These are phyloP conservation scores for Rhinichthys osculus DNA, from an alignment of 2,797 vertebrate species.

Conservation along the genomic window DNA sequence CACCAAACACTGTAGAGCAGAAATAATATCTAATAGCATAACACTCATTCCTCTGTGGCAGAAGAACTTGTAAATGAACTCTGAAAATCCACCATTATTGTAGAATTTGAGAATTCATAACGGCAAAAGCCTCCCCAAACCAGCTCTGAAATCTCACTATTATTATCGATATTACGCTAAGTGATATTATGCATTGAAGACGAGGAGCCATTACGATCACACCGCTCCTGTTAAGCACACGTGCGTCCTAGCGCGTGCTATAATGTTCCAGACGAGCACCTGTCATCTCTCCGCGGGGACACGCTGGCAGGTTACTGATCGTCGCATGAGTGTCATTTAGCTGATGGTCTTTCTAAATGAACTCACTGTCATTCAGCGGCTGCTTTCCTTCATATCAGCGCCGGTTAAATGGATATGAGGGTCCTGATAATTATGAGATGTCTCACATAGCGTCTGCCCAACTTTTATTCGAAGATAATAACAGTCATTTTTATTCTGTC, in stretches of 20 bases:
- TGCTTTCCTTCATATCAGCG: conserved; percentile 83
- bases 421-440: conserved; percentile 83
- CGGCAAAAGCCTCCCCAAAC: neutral
- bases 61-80: conserved; percentile 21
- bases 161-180: conserved; percentile 23
- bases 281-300: conserved; percentile 76
- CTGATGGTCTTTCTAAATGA: conserved; percentile 76
- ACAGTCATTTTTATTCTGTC: conserved; percentile 83
- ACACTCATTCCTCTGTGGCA: conserved; percentile 1
- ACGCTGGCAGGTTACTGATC: conserved; percentile 74
- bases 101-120: conserved; percentile 23
- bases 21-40: conserved; percentile 10
- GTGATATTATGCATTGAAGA: conserved; percentile 59
- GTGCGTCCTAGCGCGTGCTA: conserved; percentile 73
- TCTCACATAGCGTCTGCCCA: conserved; percentile 72
- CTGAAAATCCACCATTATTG: conserved; percentile 5
- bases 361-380: conserved; percentile 81
- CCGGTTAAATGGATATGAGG: conserved; percentile 82
- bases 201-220: conserved; percentile 9
- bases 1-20: neutral
- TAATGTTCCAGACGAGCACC: conserved; percentile 82
- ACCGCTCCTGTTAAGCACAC: conserved; percentile 68
- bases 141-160: conserved; percentile 11
- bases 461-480: conserved; percentile 86
- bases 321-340: conserved; percentile 74